Percentiles rank a stretch among this genome's conserved stretches.
Evolutionary conservation across 2,113 vertebrate species (phyloP).

Genomic region (Carassius gibelio): DNA sequence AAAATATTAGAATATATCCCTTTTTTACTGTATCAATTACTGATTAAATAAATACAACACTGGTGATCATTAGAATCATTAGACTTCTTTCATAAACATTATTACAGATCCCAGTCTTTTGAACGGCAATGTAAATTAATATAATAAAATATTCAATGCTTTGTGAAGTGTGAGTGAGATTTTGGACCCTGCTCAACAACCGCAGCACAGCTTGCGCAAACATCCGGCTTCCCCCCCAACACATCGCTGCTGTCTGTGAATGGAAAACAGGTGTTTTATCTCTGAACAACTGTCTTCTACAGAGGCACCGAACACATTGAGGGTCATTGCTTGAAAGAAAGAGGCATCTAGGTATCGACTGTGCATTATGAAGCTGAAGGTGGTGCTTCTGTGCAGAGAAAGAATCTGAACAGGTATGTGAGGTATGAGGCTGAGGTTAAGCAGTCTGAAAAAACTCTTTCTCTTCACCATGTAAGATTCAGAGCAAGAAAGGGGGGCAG

Average conservation of each 20-base stretch:
- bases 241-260: background rate
- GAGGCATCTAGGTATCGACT: constrained; percentile 56
- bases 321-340: constrained; percentile 45
- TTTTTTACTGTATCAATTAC: background rate
- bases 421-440: constrained; percentile 50
- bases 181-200: background rate
- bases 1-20: background rate
- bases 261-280: background rate
- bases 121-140: background rate
- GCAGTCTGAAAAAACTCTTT: constrained; percentile 26
- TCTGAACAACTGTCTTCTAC: background rate
- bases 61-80: background rate
- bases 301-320: constrained; percentile 18
- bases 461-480: constrained; percentile 48
- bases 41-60: background rate
- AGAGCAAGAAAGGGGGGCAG: constrained; percentile 65
- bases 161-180: background rate
- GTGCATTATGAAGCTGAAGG: constrained; percentile 49
- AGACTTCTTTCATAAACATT: background rate
- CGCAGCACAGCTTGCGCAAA: background rate
- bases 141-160: background rate
- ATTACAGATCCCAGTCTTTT: background rate
- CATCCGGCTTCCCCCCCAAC: background rate
- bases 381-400: constrained; percentile 38
- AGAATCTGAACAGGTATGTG: constrained; percentile 43